phyloP scores from a whole-genome alignment of 2,888 invertebrate species.

The Epiblema foenella region DNA sequence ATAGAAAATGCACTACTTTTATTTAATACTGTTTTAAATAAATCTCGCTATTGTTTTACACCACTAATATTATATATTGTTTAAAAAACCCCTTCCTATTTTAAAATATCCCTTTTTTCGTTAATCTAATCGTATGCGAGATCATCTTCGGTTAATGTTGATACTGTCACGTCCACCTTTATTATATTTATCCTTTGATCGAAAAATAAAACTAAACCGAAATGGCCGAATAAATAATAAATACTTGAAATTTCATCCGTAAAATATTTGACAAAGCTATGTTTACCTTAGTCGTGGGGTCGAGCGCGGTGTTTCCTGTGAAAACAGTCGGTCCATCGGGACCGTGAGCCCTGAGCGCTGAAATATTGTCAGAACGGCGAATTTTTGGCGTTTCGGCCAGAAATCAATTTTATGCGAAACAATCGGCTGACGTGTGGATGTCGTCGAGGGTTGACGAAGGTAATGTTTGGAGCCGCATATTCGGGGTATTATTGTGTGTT shows the following conservation, averaged over 20 bases:
- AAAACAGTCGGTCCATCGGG: slow-evolving; percentile 61
- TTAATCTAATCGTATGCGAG: too few species aligned
- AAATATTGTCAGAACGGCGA: slow-evolving; percentile 63
- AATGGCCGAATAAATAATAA: slow-evolving; percentile 61
- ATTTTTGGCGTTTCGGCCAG: slow-evolving; percentile 71
- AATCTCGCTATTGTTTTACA: too few species aligned
- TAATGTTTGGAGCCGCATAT: slow-evolving; percentile 64
- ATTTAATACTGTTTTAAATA: too few species aligned
- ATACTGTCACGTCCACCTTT: background rate
- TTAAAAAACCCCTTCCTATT: too few species aligned
- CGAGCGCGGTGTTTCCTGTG: slow-evolving; percentile 72
- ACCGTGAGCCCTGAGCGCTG: slow-evolving; percentile 55
- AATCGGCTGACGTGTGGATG: slow-evolving; percentile 60
- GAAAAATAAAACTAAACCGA: slow-evolving; percentile 51
- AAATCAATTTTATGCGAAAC: slow-evolving; percentile 74
- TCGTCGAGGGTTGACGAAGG: slow-evolving; percentile 67
- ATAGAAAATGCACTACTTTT: too few species aligned
- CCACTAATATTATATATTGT: too few species aligned
- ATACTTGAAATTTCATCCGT: slow-evolving; percentile 73
- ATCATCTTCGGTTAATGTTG: background rate
- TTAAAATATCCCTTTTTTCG: background rate
- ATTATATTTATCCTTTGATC: slow-evolving; percentile 33
- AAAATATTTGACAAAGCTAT: slow-evolving; percentile 76
- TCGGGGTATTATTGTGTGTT: slow-evolving; percentile 2
- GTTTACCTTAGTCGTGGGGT: slow-evolving; percentile 69